Evolutionary conservation across 1,140 invertebrate genomes (phyloP), one percentile per base, ranked within the genome.

Genomic region (Coptotermes formosanus): DNA sequence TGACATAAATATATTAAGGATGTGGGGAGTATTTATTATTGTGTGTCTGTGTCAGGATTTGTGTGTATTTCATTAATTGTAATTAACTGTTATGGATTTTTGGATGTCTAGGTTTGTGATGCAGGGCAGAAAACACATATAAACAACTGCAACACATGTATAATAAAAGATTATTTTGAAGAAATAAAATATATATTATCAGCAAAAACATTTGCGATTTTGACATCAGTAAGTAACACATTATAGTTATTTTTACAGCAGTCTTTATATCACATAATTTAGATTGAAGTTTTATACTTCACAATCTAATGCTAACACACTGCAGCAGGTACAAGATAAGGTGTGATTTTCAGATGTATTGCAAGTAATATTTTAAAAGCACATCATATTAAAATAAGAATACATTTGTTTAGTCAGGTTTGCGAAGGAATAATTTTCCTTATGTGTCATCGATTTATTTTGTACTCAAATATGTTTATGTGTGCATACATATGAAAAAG

Each of bases 261-360:
- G 64, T 75, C 64, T 75, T 75, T 11, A 75, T 75, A 30, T 75
- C 64, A 75, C 64, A 75, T 75, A 75, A 75, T n/a, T 75, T 75
- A 75, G 64, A 75, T n/a, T 75, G 64, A 75, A 75, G 25, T 0
- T 30, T n/a, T 75, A 75, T 75, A 30, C 25, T 75, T n/a, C 2
- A 64, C 59, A 64, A 11, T 75, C 25, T 30, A 75, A 75, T n/a
- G 64, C 64, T 75, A 55, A 75, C 64, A 75, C 64, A 75, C n/a
- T 9, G n/a, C n/a, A n/a, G 25, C 25, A 75, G 64, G n/a, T 75
- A 75, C 64, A 75, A 75, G 25, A 75, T 64, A 75, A 75, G 64
- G 64, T 75, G 64, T 75, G 64, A 75, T 75, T 75, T 75, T 75
- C 64, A 75, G 64, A 75, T 75, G 30, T 75, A 75, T 75, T 75